Evolutionary conservation across 2,113 vertebrate genomes (phyloP).

Genomic region (Calonectris borealis): DNA sequence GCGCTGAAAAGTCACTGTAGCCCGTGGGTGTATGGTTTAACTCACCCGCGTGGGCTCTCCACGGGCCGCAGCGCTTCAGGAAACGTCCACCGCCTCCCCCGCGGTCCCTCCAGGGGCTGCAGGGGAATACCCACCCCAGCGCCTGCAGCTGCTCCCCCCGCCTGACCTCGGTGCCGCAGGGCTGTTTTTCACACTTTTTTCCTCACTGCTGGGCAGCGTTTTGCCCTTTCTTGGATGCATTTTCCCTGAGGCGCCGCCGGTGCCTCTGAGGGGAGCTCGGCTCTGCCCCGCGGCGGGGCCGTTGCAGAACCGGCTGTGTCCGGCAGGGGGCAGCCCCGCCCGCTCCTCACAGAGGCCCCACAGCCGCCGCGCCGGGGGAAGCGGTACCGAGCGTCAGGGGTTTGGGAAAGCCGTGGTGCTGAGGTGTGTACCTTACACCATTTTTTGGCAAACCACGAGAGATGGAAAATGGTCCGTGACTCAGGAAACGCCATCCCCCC

Average conservation of each 20-base stretch:
- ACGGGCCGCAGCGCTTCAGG: rapidly evolving
- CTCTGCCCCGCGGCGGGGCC: rapidly evolving
- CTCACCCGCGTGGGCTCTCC: rapidly evolving
- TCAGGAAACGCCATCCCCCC: rapidly evolving
- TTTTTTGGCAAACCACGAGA: neutral
- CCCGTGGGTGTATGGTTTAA: rapidly evolving
- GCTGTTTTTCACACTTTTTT: neutral
- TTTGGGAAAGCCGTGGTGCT: neutral
- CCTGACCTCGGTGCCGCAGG: rapidly evolving
- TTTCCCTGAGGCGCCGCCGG: neutral
- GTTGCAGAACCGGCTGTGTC: neutral
- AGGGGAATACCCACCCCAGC: neutral
- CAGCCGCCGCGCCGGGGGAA: rapidly evolving
- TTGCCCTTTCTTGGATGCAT: rapidly evolving
- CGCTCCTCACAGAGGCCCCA: too few relatives aligned
- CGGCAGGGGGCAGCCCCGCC: too few relatives aligned
- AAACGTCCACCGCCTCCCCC: rapidly evolving
- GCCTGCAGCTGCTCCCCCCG: neutral
- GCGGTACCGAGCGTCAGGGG: too few relatives aligned
- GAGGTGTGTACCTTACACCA: rapidly evolving
- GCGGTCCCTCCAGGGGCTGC: rapidly evolving
- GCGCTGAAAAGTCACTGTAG: rapidly evolving
- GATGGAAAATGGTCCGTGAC: rapidly evolving
- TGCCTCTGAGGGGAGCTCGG: rapidly evolving
- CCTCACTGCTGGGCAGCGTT: neutral